Base-by-base conservation (phyloP, 1,140 invertebrate genomes). In the Apis dorsata region DNA sequence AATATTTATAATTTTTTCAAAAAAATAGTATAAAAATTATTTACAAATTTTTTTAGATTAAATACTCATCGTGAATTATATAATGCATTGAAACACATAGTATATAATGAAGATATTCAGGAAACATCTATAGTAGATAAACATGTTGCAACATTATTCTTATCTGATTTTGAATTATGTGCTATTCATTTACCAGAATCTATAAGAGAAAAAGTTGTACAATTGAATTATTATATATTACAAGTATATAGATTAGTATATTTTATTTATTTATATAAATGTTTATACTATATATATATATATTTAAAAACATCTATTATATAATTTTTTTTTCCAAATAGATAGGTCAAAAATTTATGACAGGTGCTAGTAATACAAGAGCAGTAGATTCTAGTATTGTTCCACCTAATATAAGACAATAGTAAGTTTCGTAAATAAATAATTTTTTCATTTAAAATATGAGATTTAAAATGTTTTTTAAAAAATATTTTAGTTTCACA, bases 121-220 rank as follows among this genome's bases (percentile, higher is more conserved):
- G 92, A 95, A 62, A 97, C 96, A 12, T 96, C 95, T 73, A 95
- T 95, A 1, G 95, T 97, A 4, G 99, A 99, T 91, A 92, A 96
- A 69, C 97, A 99, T 93, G 97, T 99, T 7, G 96, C 96, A 2
- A 95, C 97, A 90, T 93, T 99, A 75, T 99, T 99, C 94, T 93
- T 99, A 57, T 98, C 98, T 94, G 99, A 99, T 93, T 99, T 99
- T 94, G 98, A 99, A 92, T 98, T 99, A 93, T 97, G 97, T 94
- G 99, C 98, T 12, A 99, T 99, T 86, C 98, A 99, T 93, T 94
- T 99, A 73, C 95, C 96, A n/a, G 97, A 98, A 86, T 91, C 94
- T 8, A 95, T 97, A 86, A 94, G 98, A 74, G 92, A 96, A 83
- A 93, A 95, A 86, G 98, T 99, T 81, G 98, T 99, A 0, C 94